phyloP scores from a whole-genome alignment of 2,113 vertebrate species.

The Collichthys lucidus region DNA sequence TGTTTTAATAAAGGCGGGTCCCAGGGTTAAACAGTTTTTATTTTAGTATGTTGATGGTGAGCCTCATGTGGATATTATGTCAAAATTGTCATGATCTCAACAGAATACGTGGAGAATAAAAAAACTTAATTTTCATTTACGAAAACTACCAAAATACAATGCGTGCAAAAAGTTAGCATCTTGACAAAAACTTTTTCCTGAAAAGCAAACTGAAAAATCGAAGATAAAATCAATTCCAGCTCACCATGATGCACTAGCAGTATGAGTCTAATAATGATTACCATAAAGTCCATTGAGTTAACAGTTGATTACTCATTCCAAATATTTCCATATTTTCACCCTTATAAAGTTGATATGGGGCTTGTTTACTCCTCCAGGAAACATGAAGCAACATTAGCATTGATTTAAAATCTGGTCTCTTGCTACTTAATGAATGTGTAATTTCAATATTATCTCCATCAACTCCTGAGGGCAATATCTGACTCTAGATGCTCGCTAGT shows the following conservation, averaged over 20 bases:
- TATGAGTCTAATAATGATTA: neutral
- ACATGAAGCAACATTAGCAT: neutral
- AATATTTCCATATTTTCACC: too few relatives aligned
- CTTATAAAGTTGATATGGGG: too few relatives aligned
- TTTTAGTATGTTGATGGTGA: neutral
- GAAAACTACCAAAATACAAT: neutral
- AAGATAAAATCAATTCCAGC: neutral
- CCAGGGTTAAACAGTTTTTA: neutral
- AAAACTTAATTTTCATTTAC: neutral
- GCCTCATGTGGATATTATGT: too few relatives aligned
- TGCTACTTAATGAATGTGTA: neutral
- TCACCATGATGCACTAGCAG: neutral
- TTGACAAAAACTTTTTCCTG: neutral
- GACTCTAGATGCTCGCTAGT: neutral
- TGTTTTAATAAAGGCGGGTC: neutral
- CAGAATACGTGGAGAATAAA: neutral
- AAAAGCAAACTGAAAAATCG: neutral
- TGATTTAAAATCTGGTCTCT: neutral
- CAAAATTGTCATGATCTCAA: neutral
- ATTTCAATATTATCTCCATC: neutral
- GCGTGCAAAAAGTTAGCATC: neutral
- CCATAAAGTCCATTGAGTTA: too few relatives aligned
- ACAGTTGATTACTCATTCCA: too few relatives aligned
- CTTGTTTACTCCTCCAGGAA: neutral
- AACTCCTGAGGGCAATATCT: neutral